A percentile compares a stretch with the other conserved stretches of the same genome.
Evolutionary conservation across 2,113 vertebrate genomes (phyloP).

Genomic region (Clarias magur): DNA sequence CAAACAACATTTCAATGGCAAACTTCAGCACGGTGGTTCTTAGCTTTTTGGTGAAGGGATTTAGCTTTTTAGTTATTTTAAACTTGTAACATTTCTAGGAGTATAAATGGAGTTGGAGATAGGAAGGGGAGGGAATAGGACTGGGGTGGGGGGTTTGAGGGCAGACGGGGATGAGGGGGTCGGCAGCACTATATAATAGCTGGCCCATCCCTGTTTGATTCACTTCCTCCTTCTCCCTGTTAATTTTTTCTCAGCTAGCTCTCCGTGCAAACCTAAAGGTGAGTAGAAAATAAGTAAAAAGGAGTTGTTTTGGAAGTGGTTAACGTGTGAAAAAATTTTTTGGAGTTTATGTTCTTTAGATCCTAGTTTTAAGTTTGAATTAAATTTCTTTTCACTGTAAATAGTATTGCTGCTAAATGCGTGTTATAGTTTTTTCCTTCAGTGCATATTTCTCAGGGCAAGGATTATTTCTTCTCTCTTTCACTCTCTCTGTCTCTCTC

Average conservation of each 20-base stretch:
- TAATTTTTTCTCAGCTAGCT: neutral
- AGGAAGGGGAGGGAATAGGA: neutral
- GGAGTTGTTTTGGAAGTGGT: neutral
- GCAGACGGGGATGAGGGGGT: slow-evolving; percentile 1
- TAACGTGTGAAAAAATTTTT: neutral
- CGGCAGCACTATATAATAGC: slow-evolving; percentile 43
- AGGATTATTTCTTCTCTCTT: neutral
- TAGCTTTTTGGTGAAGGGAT: neutral
- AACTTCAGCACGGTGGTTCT: neutral
- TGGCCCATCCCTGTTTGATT: neutral
- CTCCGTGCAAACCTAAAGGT: slow-evolving; percentile 24
- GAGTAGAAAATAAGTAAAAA: neutral
- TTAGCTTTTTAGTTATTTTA: neutral
- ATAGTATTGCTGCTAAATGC: neutral
- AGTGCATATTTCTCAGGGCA: neutral
- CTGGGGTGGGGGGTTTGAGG: neutral
- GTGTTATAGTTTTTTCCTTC: neutral
- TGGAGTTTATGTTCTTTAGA: neutral
- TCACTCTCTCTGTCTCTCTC: neutral
- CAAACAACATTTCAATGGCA: slow-evolving; percentile 9
- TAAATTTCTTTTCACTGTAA: neutral
- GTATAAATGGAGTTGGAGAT: neutral
- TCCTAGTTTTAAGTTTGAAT: neutral
- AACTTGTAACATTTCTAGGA: neutral
- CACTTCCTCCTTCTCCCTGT: slow-evolving; percentile 24